A percentile compares a stretch with the other conserved stretches of the same genome.
Evolutionary conservation across 2,888 invertebrate genomes (phyloP).

Genomic region (Notodonta ziczac): DNA sequence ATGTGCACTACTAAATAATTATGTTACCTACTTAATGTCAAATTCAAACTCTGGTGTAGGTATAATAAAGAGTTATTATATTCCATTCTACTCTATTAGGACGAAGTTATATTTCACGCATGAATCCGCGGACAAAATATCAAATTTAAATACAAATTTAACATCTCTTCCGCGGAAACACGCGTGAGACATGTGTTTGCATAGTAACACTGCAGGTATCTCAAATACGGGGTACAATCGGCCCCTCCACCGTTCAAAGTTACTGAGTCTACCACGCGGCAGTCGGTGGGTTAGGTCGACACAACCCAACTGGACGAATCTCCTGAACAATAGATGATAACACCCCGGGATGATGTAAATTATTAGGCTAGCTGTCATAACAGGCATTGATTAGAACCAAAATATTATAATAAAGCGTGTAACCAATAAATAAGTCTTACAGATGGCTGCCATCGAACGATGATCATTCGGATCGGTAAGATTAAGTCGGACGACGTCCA

Average conservation of each 20-base stretch:
- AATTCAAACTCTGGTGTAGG: too few relatives aligned
- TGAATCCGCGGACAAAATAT: too few relatives aligned
- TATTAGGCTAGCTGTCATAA: slow-evolving; percentile 64
- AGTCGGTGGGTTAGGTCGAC: slow-evolving; percentile 47
- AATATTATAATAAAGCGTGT: slow-evolving; percentile 38
- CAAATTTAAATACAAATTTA: too few relatives aligned
- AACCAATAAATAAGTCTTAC: neutral
- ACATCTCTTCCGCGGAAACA: too few relatives aligned
- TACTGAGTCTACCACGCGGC: slow-evolving; percentile 15
- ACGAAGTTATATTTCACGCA: too few relatives aligned
- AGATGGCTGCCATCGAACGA: neutral
- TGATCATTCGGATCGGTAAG: neutral
- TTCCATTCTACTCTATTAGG: too few relatives aligned
- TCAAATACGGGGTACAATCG: slow-evolving; percentile 12
- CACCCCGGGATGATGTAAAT: slow-evolving; percentile 63
- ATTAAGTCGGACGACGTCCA: too few relatives aligned
- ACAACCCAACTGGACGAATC: slow-evolving; percentile 42
- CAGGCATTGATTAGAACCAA: slow-evolving; percentile 69
- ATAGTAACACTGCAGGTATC: neutral
- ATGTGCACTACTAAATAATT: too few relatives aligned
- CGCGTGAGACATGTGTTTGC: too few relatives aligned
- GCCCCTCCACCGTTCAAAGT: slow-evolving; percentile 6
- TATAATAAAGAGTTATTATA: too few relatives aligned
- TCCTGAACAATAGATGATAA: slow-evolving; percentile 68
- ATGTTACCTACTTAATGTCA: too few relatives aligned